A percentile compares a stretch with the other conserved stretches of the same genome.
Conservation (phyloP, 2,888 invertebrate genomes). For the Sesamia inferens region DNA sequence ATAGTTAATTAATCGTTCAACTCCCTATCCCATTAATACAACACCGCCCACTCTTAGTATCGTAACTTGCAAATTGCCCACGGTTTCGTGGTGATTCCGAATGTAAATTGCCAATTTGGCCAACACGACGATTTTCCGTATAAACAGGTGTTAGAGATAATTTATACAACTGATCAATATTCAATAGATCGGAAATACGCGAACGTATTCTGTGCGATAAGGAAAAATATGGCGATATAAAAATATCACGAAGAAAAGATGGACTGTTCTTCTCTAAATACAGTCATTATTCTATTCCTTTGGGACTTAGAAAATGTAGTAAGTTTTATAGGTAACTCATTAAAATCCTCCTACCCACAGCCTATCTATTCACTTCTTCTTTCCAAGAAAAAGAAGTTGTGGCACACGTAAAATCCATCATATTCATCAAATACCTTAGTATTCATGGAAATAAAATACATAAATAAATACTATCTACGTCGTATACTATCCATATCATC, state of each 20-base stretch:
- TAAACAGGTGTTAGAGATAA: constrained; percentile 78
- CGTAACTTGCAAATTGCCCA: constrained; percentile 64
- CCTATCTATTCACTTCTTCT: background rate
- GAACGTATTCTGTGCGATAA: constrained; percentile 54
- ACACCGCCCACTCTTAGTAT: constrained; percentile 40
- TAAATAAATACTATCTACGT: no score
- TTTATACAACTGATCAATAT: constrained; percentile 79
- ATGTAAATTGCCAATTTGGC: constrained; percentile 83
- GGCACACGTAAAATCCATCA: background rate
- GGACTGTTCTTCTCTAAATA: background rate
- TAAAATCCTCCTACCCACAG: accelerated
- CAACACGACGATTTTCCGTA: constrained; percentile 77
- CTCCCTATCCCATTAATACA: constrained; percentile 48
- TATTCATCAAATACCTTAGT: background rate
- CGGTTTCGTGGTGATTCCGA: constrained; percentile 74
- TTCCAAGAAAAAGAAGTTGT: no score
- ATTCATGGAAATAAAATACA: no score
- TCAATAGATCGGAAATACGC: constrained; percentile 69
- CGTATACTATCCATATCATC: no score
- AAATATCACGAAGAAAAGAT: constrained; percentile 21
- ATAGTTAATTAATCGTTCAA: constrained; percentile 48
- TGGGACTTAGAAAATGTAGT: background rate
- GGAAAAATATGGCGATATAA: constrained; percentile 18
- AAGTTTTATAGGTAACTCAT: background rate
- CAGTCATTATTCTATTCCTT: background rate